Evolutionary conservation across 2,797 vertebrate species (phyloP).

Genomic region (Esox masquinongy): DNA sequence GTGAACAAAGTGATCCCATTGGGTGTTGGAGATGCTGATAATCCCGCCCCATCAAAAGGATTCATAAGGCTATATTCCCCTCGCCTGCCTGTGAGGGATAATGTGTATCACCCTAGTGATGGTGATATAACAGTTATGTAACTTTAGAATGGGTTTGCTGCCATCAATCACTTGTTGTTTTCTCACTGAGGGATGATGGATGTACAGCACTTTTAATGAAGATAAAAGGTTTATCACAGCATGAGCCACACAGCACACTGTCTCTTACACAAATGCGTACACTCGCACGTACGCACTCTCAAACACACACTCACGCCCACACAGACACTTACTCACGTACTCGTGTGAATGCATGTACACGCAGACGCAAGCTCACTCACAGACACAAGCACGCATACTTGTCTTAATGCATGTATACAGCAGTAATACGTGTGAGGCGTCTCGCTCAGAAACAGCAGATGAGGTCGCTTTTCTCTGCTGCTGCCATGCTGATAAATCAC

Average conservation of each 20-base stretch:
- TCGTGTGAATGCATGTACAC: not conserved
- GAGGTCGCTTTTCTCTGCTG: conserved; percentile 46
- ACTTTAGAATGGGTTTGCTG: conserved; percentile 51
- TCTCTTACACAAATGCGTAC: conserved; percentile 1
- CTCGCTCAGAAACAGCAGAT: conserved; percentile 51
- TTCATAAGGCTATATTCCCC: conserved; percentile 52
- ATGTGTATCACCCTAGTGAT: conserved; percentile 53
- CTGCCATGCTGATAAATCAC: conserved; percentile 63
- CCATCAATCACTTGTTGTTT: conserved; percentile 55
- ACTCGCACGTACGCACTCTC: conserved; percentile 13
- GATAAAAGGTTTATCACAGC: conserved; percentile 32
- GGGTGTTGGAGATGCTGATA: conserved; percentile 52
- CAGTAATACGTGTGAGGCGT: conserved; percentile 47
- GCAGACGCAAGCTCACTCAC: conserved; percentile 10
- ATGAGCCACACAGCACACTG: not conserved
- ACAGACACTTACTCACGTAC: conserved; percentile 7
- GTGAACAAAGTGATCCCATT: conserved; percentile 42
- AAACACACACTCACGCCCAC: conserved; percentile 13
- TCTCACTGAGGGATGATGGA: not conserved
- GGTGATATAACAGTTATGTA: not conserved
- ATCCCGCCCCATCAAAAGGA: conserved; percentile 38
- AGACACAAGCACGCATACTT: conserved; percentile 20
- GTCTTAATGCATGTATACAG: not conserved
- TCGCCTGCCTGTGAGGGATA: conserved; percentile 56
- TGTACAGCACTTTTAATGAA: not conserved